Percentiles rank a stretch among this genome's conserved stretches.
Evolutionary conservation across 2,797 vertebrate genomes (phyloP).

Genomic region (Cetoscarus ocellatus): DNA sequence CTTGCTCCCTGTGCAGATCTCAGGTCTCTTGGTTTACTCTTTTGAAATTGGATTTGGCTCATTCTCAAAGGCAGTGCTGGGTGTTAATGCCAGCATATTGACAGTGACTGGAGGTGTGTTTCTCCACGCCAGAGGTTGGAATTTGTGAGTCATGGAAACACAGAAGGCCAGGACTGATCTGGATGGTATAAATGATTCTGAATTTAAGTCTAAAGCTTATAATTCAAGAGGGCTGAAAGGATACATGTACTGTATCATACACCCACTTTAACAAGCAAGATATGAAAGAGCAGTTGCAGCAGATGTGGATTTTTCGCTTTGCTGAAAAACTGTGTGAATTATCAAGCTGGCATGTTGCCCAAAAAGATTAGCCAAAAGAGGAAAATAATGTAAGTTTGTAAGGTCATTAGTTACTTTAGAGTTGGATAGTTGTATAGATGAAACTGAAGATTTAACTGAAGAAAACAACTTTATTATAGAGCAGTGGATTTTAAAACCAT

Average conservation of each 20-base stretch:
- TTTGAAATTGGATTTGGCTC: conserved; percentile 1
- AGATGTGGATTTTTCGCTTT: not conserved
- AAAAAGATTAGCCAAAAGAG: not conserved
- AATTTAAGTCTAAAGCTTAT: not conserved
- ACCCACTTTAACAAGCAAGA: not conserved
- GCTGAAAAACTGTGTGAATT: not conserved
- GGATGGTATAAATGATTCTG: not conserved
- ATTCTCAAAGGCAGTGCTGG: not conserved
- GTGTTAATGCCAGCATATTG: conserved; percentile 16
- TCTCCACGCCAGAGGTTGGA: not conserved
- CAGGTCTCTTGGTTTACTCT: not conserved
- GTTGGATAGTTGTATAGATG: not conserved
- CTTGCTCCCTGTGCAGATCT: not conserved
- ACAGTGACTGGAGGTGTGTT: conserved; percentile 1
- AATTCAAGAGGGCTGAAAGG: not conserved
- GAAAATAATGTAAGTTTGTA: not conserved
- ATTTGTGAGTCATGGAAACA: not conserved
- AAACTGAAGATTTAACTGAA: not conserved
- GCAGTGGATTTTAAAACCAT: not conserved
- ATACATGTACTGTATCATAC: not conserved
- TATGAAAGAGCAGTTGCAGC: not conserved
- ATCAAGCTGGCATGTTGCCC: not conserved
- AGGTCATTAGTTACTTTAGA: not conserved
- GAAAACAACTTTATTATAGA: not conserved
- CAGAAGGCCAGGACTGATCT: not conserved